Percentiles rank a stretch among this genome's conserved stretches.
Evolutionary conservation across 2,888 invertebrate genomes (phyloP).

Genomic region (Drosophila mimica): DNA sequence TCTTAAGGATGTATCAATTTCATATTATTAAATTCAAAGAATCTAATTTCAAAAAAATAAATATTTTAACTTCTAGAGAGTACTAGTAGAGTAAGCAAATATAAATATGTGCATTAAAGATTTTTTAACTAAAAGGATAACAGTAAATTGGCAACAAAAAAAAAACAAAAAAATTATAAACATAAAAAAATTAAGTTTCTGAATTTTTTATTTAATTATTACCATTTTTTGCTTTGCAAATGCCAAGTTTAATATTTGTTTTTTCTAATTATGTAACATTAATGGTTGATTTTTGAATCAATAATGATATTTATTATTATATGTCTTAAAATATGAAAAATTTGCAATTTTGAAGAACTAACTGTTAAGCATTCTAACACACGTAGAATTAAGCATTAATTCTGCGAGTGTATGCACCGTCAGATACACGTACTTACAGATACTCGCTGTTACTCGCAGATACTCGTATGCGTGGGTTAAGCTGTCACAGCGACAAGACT

Average conservation of each 20-base stretch:
- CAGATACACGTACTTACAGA: conserved; percentile 24
- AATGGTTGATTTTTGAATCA: neutral
- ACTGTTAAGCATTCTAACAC: neutral
- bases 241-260: neutral
- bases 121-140: too few species aligned
- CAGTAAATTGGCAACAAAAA: too few species aligned
- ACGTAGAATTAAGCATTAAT: neutral
- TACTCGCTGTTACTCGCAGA: conserved; percentile 19
- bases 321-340: neutral
- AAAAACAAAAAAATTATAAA: too few species aligned
- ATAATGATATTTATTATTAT: neutral
- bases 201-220: too few species aligned
- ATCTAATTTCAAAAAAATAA: neutral
- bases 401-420: conserved; percentile 2
- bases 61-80: neutral
- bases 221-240: too few species aligned
- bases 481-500: conserved; percentile 79
- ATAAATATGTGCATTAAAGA: too few species aligned
- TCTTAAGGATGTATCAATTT: neutral
- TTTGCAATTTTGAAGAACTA: neutral
- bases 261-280: neutral
- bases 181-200: too few species aligned
- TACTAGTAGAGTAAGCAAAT: neutral
- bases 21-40: neutral
- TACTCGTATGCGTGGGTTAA: conserved; percentile 67